Evolutionary conservation across 2,797 vertebrate species (phyloP), one percentile per base, ranked within the genome.

Genomic region (Muscicapa comitata): DNA sequence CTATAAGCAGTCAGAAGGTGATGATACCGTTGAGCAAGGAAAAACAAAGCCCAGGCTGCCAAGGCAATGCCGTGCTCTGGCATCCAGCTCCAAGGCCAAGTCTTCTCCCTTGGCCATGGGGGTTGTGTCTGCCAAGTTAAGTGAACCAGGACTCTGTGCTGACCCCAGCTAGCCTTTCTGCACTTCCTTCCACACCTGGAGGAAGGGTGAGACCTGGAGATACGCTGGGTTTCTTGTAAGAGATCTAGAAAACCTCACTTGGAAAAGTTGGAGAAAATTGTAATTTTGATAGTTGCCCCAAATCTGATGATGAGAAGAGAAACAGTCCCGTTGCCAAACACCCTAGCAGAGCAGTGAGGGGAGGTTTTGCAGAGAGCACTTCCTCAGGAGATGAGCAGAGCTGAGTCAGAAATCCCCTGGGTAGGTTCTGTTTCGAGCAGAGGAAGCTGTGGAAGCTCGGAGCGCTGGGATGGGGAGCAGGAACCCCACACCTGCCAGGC

Each of bases 1-100:
- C 90, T 90, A 79, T 74, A 90, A 87, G 88, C 87, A 86, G 68
- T 54, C 78, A 73, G 55, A 67, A 62, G 43, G 61, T 76, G 87
- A 43, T 92, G 92, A 74, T 85, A 67, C 82, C 59, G 33, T 93
- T 95, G 90, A 78, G 83, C 47, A 50, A 67, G 83, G 75, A 35
- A 90, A 80, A 87, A 74, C 81, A 91, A 92, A 82, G 59, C 20
- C 0, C 50, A 18, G 80, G 50, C 54, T 95, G 42, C 76, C 40
- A 51, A 31, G 84, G 86, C 74, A 75, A 53, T 78, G 43, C 26
- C 26, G 19, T 66, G 14, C 86, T 50, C 23, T 24, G 55, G 47
- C 2, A 7, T 81, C 42, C 29, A 18, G 50, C 66, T 70, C 40
- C 42, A 10, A n/a, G 37, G 61, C 24, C 47, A 37, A 20, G 2